These are phyloP conservation scores for Bufo gargarizans DNA, from an alignment of 2,113 vertebrate genomes.

Conservation along the genomic window DNA sequence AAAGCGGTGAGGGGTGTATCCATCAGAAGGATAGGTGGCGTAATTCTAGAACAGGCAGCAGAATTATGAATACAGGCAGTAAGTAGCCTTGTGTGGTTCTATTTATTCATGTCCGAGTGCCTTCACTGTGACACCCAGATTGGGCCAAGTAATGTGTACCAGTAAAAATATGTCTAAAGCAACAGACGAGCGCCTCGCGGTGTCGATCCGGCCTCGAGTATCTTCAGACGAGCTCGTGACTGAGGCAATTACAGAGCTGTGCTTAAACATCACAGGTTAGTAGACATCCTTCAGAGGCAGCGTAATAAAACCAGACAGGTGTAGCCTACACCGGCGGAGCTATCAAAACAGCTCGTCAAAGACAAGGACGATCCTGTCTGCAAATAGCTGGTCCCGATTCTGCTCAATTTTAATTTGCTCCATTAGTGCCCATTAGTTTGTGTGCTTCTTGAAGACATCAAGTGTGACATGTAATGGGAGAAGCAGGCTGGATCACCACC, in stretches of 20 bases:
- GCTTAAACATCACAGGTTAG: neutral
- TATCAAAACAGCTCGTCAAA: slow-evolving; percentile 14
- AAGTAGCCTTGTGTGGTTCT: neutral
- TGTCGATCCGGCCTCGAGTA: neutral
- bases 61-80: too few species aligned
- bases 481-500: neutral
- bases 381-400: neutral
- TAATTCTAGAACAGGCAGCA: too few species aligned
- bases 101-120: neutral
- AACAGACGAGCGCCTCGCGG: neutral
- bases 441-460: neutral
- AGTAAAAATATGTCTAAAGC: neutral
- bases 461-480: neutral
- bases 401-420: neutral
- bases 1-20: too few species aligned
- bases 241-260: slow-evolving; percentile 5
- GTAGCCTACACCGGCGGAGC: neutral
- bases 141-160: neutral
- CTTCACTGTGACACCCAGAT: neutral
- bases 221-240: slow-evolving; percentile 27
- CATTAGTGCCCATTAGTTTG: neutral
- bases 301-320: slow-evolving; percentile 36
- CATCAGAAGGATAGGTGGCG: too few species aligned
- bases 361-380: neutral
- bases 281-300: neutral